These are phyloP conservation scores for Horisme vitalbata DNA, from an alignment of 2,888 invertebrate genomes.

Conservation along the genomic window DNA sequence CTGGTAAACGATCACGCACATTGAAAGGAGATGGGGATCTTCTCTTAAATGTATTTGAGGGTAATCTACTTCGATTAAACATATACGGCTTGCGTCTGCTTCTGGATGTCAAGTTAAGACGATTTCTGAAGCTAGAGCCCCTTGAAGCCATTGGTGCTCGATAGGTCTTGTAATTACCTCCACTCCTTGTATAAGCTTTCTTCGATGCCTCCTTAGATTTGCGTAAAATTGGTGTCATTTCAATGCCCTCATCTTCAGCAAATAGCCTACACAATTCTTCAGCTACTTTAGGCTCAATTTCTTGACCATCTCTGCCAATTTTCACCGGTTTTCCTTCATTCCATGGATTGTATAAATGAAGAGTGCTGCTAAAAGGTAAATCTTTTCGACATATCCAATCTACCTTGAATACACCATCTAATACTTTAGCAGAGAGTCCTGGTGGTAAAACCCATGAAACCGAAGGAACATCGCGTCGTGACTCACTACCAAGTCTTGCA, in stretches of 20 bases:
- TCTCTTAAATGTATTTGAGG: slow-evolving; percentile 77
- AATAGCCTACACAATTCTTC: slow-evolving; percentile 97
- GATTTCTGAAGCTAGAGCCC: slow-evolving; percentile 76
- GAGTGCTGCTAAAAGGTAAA: slow-evolving; percentile 94
- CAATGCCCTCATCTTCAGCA: slow-evolving; percentile 95
- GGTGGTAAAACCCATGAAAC: slow-evolving; percentile 97
- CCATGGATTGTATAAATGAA: slow-evolving; percentile 98
- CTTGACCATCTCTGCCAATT: slow-evolving; percentile 99
- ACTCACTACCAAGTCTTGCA: slow-evolving; percentile 94
- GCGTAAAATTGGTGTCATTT: slow-evolving; percentile 93
- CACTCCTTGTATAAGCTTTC: slow-evolving; percentile 79
- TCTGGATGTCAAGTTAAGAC: slow-evolving; percentile 74
- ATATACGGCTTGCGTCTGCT: slow-evolving; percentile 85
- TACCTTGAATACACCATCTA: slow-evolving; percentile 97
- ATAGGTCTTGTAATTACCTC: slow-evolving; percentile 76
- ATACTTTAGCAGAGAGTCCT: slow-evolving; percentile 94
- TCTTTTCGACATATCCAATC: slow-evolving; percentile 99
- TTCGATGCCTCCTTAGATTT: slow-evolving; percentile 93
- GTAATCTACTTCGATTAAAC: slow-evolving; percentile 85
- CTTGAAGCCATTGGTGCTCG: slow-evolving; percentile 70
- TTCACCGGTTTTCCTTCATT: slow-evolving; percentile 99
- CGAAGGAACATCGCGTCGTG: slow-evolving; percentile 93
- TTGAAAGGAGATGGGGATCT: slow-evolving; percentile 83
- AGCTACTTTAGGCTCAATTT: slow-evolving; percentile 97
- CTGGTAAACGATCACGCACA: slow-evolving; percentile 82